These are phyloP conservation scores for Trachops cirrhosus DNA, from an alignment of 2,797 vertebrate genomes.

Conservation along the genomic window DNA sequence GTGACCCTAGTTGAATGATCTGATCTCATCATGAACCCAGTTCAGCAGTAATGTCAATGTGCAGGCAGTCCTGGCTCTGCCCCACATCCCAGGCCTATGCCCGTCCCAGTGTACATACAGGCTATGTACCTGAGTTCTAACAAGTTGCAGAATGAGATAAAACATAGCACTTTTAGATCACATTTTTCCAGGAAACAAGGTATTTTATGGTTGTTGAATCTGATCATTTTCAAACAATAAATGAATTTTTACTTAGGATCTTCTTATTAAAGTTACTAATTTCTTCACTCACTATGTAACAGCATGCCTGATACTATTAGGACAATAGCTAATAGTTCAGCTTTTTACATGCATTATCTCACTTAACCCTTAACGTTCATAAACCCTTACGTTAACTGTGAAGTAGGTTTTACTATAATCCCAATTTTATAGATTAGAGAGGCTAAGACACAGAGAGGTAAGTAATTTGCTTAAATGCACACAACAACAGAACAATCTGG, in stretches of 20 bases:
- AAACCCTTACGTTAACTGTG: background rate
- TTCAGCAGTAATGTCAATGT: background rate
- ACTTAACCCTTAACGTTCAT: background rate
- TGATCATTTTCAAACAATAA: slow-evolving; percentile 37
- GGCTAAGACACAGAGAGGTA: background rate
- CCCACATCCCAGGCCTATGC: too few relatives aligned
- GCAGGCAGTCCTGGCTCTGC: background rate
- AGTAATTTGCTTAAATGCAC: background rate
- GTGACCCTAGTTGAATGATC: background rate
- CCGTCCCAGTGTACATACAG: background rate
- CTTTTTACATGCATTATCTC: background rate
- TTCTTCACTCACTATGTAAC: background rate
- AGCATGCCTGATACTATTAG: background rate
- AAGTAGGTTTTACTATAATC: background rate
- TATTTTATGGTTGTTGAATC: slow-evolving; percentile 7
- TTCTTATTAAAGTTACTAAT: background rate
- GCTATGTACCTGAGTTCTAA: background rate
- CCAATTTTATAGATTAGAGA: background rate
- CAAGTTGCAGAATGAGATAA: background rate
- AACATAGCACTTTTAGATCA: background rate
- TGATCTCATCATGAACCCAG: background rate
- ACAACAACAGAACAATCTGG: background rate
- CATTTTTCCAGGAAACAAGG: background rate
- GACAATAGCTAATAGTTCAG: background rate
- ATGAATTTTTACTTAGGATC: background rate